phyloP scores from a whole-genome alignment of 2,797 vertebrate genomes.

The Gambusia yucatana region DNA sequence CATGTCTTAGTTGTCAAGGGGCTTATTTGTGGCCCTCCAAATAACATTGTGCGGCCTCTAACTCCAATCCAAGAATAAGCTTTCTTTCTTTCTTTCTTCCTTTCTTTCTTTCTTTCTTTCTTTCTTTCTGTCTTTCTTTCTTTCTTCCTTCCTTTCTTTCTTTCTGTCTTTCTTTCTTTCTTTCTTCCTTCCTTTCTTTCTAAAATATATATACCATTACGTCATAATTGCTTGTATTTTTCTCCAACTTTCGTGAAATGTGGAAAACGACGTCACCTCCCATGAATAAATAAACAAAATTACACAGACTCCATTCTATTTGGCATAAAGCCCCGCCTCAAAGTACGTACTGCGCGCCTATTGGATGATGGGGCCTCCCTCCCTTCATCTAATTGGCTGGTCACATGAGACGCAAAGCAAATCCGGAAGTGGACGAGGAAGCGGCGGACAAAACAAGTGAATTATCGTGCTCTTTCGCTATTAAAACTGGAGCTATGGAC shows the following conservation, averaged over 20 bases:
- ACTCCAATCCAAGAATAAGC: no score
- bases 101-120: no score
- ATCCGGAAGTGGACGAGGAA: conserved; percentile 75
- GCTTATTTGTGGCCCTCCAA: no score
- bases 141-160: no score
- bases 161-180: no score
- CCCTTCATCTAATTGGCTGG: conserved; percentile 46
- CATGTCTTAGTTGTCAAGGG: no score
- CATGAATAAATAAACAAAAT: conserved; percentile 18
- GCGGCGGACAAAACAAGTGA: conserved; percentile 67
- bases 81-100: no score
- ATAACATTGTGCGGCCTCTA: no score
- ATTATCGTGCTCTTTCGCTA: conserved; percentile 36
- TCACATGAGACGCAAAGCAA: conserved; percentile 42
- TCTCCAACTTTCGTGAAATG: background rate
- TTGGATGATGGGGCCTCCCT: conserved; percentile 26
- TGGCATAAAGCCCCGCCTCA: conserved; percentile 37
- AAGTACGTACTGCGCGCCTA: background rate
- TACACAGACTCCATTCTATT: conserved; percentile 34
- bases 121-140: no score
- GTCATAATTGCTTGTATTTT: background rate
- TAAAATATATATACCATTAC: background rate
- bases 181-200: no score
- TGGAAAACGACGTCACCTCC: conserved; percentile 47
- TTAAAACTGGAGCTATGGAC: conserved; percentile 24